phyloP scores from a whole-genome alignment of 2,888 invertebrate genomes.

The Liopterus haemorrhoidalis region DNA sequence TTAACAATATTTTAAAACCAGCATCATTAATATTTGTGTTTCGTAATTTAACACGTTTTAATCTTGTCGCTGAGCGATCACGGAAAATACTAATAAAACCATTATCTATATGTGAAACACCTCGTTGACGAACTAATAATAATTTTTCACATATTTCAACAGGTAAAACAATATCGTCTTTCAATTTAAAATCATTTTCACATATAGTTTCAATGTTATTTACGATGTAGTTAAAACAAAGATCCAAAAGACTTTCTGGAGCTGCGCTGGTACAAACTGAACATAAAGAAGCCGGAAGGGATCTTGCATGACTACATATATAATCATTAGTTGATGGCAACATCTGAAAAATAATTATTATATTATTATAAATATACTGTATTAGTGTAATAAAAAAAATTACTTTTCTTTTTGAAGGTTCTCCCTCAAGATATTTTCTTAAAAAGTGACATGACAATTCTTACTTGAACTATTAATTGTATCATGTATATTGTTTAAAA shows the following conservation, averaged over 20 bases:
- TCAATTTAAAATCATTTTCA: slow-evolving; percentile 50
- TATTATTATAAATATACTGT: slow-evolving; percentile 7
- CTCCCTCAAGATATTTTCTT: slow-evolving; percentile 18
- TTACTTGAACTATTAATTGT: too few relatives aligned
- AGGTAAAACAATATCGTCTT: slow-evolving; percentile 59
- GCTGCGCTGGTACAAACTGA: slow-evolving; percentile 42
- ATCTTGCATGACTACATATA: slow-evolving; percentile 43
- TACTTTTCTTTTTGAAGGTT: slow-evolving; percentile 8
- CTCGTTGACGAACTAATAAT: slow-evolving; percentile 53
- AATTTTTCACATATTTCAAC: slow-evolving; percentile 67
- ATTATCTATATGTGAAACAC: slow-evolving; percentile 51
- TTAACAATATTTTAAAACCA: slow-evolving; percentile 63
- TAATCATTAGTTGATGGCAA: slow-evolving; percentile 34
- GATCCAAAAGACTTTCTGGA: slow-evolving; percentile 59
- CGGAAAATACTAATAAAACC: slow-evolving; percentile 65
- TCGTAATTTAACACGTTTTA: slow-evolving; percentile 63
- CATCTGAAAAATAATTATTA: slow-evolving; percentile 35
- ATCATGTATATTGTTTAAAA: too few relatives aligned
- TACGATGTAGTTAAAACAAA: slow-evolving; percentile 59
- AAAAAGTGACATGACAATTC: slow-evolving; percentile 19
- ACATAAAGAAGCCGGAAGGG: slow-evolving; percentile 42
- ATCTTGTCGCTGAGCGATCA: slow-evolving; percentile 59
- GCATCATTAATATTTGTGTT: slow-evolving; percentile 67
- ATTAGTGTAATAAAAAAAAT: slow-evolving; percentile 3
- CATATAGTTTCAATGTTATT: slow-evolving; percentile 59